phyloP scores from a whole-genome alignment of 2,888 invertebrate species.

The Limnephilus lunatus region DNA sequence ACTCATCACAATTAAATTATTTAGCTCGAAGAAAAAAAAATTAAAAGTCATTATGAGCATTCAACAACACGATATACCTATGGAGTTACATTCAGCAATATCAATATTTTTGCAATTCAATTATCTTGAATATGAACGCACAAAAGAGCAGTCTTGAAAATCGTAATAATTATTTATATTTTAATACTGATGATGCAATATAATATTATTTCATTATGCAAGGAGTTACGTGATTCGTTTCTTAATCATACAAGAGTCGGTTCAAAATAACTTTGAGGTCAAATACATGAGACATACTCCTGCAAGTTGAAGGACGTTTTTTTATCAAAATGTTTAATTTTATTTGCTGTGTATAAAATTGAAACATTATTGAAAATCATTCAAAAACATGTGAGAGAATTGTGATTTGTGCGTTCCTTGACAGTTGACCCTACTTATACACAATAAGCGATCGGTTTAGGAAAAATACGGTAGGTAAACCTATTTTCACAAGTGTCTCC shows the following conservation, averaged over 20 bases:
- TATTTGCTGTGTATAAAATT: background rate
- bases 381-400: no score
- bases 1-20: no score
- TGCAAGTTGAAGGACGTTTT: background rate
- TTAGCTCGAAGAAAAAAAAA: no score
- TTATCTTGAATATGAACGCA: background rate
- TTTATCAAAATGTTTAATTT: no score
- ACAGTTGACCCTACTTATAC: no score
- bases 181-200: background rate
- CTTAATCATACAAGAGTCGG: background rate
- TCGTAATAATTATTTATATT: background rate
- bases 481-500: no score
- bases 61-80: no score
- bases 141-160: background rate
- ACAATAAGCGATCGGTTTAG: no score
- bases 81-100: no score
- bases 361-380: background rate
- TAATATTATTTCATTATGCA: background rate
- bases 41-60: no score
- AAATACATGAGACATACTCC: background rate
- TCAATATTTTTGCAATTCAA: background rate
- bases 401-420: no score
- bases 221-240: background rate
- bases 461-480: no score
- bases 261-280: background rate